Conservation (phyloP, 2,113 vertebrate species). For the Vulpes lagopus region DNA sequence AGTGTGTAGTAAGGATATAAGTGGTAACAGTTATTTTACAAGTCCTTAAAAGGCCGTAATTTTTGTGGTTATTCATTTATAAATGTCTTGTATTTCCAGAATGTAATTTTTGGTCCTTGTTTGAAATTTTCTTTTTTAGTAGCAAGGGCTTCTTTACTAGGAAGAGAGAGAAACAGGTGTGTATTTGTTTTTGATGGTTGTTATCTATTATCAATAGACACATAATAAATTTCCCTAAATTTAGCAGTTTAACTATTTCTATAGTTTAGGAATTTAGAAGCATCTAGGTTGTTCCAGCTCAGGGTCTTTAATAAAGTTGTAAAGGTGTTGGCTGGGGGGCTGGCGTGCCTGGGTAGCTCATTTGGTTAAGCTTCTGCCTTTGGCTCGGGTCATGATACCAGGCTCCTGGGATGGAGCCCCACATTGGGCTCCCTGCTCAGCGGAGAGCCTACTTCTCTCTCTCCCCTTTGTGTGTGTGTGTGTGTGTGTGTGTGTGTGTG, state of each 20-base stretch:
- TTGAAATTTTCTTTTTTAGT: slow-evolving; percentile 13
- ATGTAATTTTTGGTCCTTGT: neutral
- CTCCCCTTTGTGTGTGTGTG: neutral
- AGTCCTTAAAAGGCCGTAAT: neutral
- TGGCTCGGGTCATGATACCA: neutral
- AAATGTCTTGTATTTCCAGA: neutral
- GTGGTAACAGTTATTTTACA: neutral
- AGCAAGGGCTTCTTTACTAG: neutral
- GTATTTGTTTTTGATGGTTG: neutral
- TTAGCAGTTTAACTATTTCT: neutral
- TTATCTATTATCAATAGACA: neutral
- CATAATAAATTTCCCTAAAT: neutral
- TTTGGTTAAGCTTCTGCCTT: neutral
- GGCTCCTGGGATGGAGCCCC: neutral
- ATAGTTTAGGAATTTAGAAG: neutral
- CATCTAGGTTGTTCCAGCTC: neutral
- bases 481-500: no score
- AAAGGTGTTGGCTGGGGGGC: neutral
- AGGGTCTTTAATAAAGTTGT: neutral
- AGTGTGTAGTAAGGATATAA: neutral
- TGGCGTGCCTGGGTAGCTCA: neutral
- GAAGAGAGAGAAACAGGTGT: neutral
- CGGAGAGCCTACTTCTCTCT: neutral
- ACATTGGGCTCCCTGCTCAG: neutral
- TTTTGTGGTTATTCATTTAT: neutral